Conservation (phyloP, 2,797 vertebrate species). For the Malacoraja senta region DNA sequence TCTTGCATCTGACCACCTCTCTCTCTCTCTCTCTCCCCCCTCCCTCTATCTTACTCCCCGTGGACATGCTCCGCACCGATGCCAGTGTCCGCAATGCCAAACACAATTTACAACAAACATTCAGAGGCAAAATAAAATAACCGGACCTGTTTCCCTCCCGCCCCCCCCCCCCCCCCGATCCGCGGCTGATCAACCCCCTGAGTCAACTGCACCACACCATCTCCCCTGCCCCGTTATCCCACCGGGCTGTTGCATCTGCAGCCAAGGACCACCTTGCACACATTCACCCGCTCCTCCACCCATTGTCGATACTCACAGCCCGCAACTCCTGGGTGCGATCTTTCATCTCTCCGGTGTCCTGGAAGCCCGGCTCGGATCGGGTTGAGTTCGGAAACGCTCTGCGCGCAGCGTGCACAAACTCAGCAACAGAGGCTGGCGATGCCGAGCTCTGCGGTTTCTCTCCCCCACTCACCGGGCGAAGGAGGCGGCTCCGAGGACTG, state of each 20-base stretch:
- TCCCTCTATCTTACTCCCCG: neutral
- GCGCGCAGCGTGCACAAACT: neutral
- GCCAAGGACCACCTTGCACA: neutral
- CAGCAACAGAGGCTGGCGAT: neutral
- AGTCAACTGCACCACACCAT: neutral
- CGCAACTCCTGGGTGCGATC: constrained; percentile 61
- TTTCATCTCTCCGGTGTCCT: constrained; percentile 50
- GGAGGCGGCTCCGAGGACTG: constrained; percentile 13
- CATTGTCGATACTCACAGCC: constrained; percentile 51
- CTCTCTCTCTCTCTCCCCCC: no score
- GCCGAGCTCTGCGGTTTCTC: constrained; percentile 34
- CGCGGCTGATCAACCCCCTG: neutral
- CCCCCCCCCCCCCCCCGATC: neutral
- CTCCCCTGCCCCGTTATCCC: neutral
- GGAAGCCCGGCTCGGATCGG: neutral
- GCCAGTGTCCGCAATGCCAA: neutral
- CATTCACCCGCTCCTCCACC: neutral
- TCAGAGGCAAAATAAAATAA: no score
- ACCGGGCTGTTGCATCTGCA: neutral
- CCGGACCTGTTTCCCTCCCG: neutral
- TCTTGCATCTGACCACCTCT: no score
- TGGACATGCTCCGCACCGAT: neutral
- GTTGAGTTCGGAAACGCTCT: neutral
- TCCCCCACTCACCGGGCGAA: constrained; percentile 32
- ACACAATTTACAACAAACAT: neutral